These are phyloP conservation scores for Euplagia quadripunctaria DNA, from an alignment of 2,888 invertebrate genomes.

Conservation along the genomic window DNA sequence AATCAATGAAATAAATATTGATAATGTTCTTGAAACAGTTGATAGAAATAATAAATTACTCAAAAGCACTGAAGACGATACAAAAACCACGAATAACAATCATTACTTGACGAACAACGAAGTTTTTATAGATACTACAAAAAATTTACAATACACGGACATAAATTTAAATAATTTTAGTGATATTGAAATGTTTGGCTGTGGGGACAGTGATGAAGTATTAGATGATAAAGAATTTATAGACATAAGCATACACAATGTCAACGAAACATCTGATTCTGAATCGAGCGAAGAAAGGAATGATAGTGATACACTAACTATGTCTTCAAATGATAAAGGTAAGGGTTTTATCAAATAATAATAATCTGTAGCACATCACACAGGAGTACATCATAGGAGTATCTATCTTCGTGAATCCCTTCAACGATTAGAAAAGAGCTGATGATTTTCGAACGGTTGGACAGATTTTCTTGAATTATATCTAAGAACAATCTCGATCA, in stretches of 20 bases:
- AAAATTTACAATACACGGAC: slow-evolving; percentile 24
- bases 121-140: background rate
- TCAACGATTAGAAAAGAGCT: too few species aligned
- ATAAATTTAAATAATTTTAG: slow-evolving; percentile 4
- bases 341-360: background rate
- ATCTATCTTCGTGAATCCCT: too few species aligned
- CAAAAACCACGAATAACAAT: background rate
- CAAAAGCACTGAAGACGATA: background rate
- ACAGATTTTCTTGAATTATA: too few species aligned
- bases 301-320: background rate
- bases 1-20: background rate
- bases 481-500: too few species aligned
- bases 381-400: too few species aligned
- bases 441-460: too few species aligned
- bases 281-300: slow-evolving; percentile 8
- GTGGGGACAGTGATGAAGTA: slow-evolving; percentile 20
- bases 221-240: slow-evolving; percentile 19
- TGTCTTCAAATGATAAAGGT: slow-evolving; percentile 51
- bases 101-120: background rate
- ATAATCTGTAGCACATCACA: too few species aligned
- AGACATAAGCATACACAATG: slow-evolving; percentile 31
- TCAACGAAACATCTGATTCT: slow-evolving; percentile 9
- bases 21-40: slow-evolving; percentile 9
- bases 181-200: slow-evolving; percentile 11
- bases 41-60: slow-evolving; percentile 18